phyloP scores from a whole-genome alignment of 2,797 vertebrate genomes.

The Sebastes miniatus region DNA sequence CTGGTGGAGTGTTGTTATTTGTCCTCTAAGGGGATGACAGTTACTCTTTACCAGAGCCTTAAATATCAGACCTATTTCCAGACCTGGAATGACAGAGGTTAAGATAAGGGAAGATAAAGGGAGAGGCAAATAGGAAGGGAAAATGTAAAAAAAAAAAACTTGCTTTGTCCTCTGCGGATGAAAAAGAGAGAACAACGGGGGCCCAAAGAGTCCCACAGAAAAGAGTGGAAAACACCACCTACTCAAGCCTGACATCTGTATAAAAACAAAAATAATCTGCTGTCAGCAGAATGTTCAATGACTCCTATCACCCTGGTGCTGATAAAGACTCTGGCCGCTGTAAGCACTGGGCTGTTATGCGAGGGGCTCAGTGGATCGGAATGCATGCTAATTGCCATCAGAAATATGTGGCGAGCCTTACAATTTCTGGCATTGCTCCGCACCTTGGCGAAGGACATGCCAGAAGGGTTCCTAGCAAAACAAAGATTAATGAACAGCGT shows the following conservation, averaged over 20 bases:
- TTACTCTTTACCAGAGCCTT: constrained; percentile 66
- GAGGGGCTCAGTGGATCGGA: constrained; percentile 94
- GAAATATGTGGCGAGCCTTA: constrained; percentile 83
- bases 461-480: constrained; percentile 78
- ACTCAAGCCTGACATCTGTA: constrained; percentile 88
- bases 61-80: constrained; percentile 77
- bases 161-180: constrained; percentile 43
- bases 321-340: constrained; percentile 85
- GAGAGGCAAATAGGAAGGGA: constrained; percentile 5
- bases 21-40: constrained; percentile 63
- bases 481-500: constrained; percentile 84
- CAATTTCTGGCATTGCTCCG: constrained; percentile 78
- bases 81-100: constrained; percentile 60
- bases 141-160: constrained; percentile 4
- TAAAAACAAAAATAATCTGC: constrained; percentile 93
- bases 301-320: constrained; percentile 85
- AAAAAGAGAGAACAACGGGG: constrained; percentile 38
- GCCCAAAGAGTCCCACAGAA: constrained; percentile 45
- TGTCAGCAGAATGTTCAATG: constrained; percentile 89
- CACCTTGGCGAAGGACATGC: constrained; percentile 82
- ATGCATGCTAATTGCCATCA: constrained; percentile 97
- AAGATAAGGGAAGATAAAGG: constrained; percentile 43
- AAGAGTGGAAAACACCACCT: constrained; percentile 83
- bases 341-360: constrained; percentile 85
- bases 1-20: constrained; percentile 60